Percentiles rank a stretch among this genome's conserved stretches.
These are phyloP conservation scores for Phrynocephalus vlangalii DNA, from an alignment of 2,797 vertebrate species.

Conservation along the genomic window DNA sequence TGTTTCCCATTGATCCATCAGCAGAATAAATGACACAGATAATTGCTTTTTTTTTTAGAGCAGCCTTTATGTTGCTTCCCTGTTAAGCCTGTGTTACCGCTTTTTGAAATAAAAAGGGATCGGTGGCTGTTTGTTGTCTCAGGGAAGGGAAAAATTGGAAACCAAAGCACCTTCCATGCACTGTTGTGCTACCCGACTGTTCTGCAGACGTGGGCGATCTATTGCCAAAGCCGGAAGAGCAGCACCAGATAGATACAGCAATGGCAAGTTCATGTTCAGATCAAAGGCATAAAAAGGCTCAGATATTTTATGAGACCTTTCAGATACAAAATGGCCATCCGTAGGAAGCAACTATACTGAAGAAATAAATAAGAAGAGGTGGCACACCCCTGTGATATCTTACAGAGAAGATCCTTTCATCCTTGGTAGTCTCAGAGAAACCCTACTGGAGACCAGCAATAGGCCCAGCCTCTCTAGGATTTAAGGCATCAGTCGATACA, in stretches of 20 bases:
- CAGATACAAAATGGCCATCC: slow-evolving; percentile 21
- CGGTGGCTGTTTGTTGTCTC: not conserved
- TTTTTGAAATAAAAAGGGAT: slow-evolving; percentile 39
- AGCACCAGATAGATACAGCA: slow-evolving; percentile 22
- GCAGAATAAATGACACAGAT: slow-evolving; percentile 50
- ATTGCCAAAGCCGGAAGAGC: slow-evolving; percentile 15
- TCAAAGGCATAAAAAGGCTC: slow-evolving; percentile 12
- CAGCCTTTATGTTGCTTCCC: slow-evolving; percentile 44
- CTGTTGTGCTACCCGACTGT: slow-evolving; percentile 8
- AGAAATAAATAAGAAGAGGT: slow-evolving; percentile 22
- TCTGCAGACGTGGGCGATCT: slow-evolving; percentile 26
- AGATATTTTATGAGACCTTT: slow-evolving; percentile 15
- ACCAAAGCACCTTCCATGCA: slow-evolving; percentile 17
- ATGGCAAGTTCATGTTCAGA: slow-evolving; percentile 26
- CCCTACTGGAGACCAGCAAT: not conserved
- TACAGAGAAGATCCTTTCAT: not conserved
- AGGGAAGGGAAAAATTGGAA: not conserved
- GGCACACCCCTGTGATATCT: not conserved
- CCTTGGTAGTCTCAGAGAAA: not conserved
- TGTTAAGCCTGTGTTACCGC: slow-evolving; percentile 9
- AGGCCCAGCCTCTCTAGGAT: not conserved
- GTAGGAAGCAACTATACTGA: not conserved
- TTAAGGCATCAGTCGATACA: not conserved
- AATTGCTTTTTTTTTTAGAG: slow-evolving; percentile 34
- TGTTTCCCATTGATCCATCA: slow-evolving; percentile 50